phyloP scores from a whole-genome alignment of 2,888 invertebrate genomes.

The Sminthurinus aureus region DNA sequence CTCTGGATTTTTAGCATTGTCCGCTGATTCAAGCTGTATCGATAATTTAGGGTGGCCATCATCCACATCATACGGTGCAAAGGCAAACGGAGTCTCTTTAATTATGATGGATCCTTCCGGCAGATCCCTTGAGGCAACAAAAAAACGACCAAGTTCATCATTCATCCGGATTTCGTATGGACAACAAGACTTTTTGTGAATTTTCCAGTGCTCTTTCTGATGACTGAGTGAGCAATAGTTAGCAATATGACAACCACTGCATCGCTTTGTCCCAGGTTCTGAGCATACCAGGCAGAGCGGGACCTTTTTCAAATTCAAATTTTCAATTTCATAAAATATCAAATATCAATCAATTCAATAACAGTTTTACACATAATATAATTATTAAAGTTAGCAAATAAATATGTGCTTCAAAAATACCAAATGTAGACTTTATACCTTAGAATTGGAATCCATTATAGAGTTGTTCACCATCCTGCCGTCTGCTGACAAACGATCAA shows the following conservation, averaged over 20 bases:
- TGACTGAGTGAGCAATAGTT: constrained; percentile 12
- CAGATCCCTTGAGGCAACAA: constrained; percentile 19
- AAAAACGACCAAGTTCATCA: constrained; percentile 1
- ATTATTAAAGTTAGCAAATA: too few relatives aligned
- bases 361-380: too few relatives aligned
- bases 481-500: too few relatives aligned
- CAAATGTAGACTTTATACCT: too few relatives aligned
- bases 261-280: not conserved
- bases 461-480: too few relatives aligned
- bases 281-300: constrained; percentile 12
- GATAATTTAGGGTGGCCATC: too few relatives aligned
- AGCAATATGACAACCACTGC: constrained; percentile 18
- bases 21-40: not conserved
- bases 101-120: constrained; percentile 5
- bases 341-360: too few relatives aligned
- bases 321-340: too few relatives aligned
- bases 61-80: constrained; percentile 12
- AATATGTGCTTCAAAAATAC: too few relatives aligned
- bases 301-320: not conserved
- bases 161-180: constrained; percentile 3
- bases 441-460: too few relatives aligned
- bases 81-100: not conserved
- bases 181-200: constrained; percentile 10
- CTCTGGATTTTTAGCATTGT: not conserved
- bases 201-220: constrained; percentile 29